Percentiles rank a stretch among this genome's conserved stretches.
phyloP scores from a whole-genome alignment of 2,797 vertebrate genomes.

The Trachops cirrhosus region DNA sequence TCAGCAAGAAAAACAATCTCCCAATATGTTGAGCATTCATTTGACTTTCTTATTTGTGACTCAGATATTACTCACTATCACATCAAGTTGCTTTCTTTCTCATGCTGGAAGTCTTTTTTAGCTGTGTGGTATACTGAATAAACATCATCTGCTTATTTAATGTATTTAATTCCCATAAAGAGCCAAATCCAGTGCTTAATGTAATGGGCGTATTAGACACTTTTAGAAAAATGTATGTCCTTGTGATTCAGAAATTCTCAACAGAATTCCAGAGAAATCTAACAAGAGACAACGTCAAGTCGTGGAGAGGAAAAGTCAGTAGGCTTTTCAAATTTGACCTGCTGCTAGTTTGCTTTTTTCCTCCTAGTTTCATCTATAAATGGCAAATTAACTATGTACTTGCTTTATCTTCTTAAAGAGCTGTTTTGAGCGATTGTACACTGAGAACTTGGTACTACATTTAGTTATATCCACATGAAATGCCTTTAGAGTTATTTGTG shows the following conservation, averaged over 20 bases:
- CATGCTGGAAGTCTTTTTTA: slow-evolving; percentile 14
- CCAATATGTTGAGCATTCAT: slow-evolving; percentile 41
- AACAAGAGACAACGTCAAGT: neutral
- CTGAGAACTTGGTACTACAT: neutral
- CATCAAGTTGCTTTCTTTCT: slow-evolving; percentile 38
- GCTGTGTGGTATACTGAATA: slow-evolving; percentile 25
- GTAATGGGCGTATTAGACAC: neutral
- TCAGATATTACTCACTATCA: slow-evolving; percentile 53
- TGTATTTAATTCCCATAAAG: slow-evolving; percentile 42
- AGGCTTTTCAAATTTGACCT: neutral
- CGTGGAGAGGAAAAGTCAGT: neutral
- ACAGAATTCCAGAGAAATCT: neutral
- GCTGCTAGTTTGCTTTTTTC: neutral
- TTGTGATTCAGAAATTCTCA: neutral
- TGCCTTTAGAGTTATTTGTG: neutral
- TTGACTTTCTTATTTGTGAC: slow-evolving; percentile 54
- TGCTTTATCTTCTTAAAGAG: neutral
- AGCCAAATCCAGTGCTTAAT: slow-evolving; percentile 12
- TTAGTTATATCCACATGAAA: neutral
- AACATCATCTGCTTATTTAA: slow-evolving; percentile 12
- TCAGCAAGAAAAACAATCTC: neutral
- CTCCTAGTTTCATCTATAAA: neutral
- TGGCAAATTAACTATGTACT: neutral
- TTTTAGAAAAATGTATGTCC: neutral
- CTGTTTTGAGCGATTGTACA: neutral